phyloP scores from a whole-genome alignment of 2,888 invertebrate genomes.

The Atethmia centrago region DNA sequence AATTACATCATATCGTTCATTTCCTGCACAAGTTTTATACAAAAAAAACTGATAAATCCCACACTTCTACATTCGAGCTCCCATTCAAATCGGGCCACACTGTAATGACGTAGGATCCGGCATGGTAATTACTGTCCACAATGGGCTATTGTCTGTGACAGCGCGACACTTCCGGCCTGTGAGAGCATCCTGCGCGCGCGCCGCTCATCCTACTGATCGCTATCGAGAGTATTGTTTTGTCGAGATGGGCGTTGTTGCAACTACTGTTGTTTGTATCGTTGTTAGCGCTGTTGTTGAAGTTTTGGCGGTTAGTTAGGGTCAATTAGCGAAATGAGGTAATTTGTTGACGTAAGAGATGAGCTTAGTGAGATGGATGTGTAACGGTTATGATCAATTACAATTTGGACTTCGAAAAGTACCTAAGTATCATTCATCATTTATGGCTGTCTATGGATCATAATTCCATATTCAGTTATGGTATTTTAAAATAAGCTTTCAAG shows the following conservation, averaged over 20 bases:
- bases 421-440: background rate
- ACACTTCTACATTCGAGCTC: conserved; percentile 53
- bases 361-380: background rate
- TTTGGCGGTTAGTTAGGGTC: conserved; percentile 19
- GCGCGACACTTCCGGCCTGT: conserved; percentile 80
- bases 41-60: conserved; percentile 36
- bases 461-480: background rate
- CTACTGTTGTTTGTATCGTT: conserved; percentile 49
- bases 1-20: conserved; percentile 39
- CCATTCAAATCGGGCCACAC: conserved; percentile 69
- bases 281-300: conserved; percentile 12
- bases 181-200: conserved; percentile 77
- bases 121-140: conserved; percentile 82
- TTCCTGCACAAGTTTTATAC: conserved; percentile 53
- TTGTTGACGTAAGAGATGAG: background rate
- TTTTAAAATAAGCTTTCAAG: background rate
- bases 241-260: conserved; percentile 57
- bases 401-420: too few species aligned
- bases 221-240: conserved; percentile 67
- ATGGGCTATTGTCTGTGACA: conserved; percentile 86
- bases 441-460: background rate
- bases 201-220: conserved; percentile 64
- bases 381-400: background rate
- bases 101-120: conserved; percentile 77
- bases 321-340: background rate